phyloP scores from a whole-genome alignment of 2,797 vertebrate species.

The Ctenosaura bakeri region DNA sequence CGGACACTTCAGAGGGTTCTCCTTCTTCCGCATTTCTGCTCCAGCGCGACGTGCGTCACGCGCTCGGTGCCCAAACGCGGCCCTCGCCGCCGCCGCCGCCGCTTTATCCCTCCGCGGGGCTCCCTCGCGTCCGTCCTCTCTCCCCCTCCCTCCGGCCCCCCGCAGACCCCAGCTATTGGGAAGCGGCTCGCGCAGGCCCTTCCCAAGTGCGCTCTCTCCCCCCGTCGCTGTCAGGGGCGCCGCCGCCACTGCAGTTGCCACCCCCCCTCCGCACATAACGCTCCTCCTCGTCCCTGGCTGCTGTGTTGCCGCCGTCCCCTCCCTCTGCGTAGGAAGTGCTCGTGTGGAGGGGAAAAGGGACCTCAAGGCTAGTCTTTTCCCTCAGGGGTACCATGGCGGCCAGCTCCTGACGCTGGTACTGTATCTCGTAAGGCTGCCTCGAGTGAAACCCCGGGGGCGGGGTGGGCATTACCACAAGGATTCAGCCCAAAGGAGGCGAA shows the following conservation, averaged over 20 bases:
- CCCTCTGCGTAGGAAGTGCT: neutral
- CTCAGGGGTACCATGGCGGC: neutral
- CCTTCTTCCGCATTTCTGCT: slow-evolving; percentile 48
- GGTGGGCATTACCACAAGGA: too few relatives aligned
- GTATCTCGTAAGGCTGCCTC: neutral
- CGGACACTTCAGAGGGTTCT: neutral
- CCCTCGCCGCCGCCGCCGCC: slow-evolving; percentile 13
- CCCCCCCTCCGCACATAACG: neutral
- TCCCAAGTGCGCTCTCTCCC: slow-evolving; percentile 9
- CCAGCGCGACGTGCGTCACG: slow-evolving; percentile 47
- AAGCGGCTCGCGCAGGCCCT: slow-evolving; percentile 36
- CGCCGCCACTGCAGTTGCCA: neutral
- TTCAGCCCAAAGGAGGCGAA: too few relatives aligned
- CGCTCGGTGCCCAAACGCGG: slow-evolving; percentile 27
- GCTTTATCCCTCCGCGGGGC: neutral
- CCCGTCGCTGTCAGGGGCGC: neutral
- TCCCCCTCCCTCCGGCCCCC: neutral
- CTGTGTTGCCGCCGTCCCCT: neutral
- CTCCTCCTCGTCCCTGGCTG: too few relatives aligned
- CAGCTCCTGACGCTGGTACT: neutral
- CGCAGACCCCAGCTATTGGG: slow-evolving; percentile 44
- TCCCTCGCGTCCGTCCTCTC: slow-evolving; percentile 36
- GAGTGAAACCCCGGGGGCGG: neutral
- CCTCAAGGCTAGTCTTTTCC: neutral
- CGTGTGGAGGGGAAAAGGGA: neutral